Evolutionary conservation across 1,140 invertebrate genomes (phyloP).

Genomic region (Diachasmimorpha longicaudata): DNA sequence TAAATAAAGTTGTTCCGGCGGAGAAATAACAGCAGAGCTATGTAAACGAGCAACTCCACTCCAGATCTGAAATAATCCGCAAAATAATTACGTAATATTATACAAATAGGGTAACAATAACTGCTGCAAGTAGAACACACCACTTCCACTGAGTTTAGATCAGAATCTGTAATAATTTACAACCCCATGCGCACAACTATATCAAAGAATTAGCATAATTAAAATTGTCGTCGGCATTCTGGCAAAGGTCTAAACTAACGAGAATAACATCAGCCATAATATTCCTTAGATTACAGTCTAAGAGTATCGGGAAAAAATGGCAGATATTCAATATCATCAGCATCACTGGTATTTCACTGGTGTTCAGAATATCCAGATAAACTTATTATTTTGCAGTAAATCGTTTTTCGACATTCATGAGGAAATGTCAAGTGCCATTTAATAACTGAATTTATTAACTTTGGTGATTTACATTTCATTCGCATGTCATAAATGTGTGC

Average conservation of each 20-base stretch:
- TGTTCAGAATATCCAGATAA: not conserved
- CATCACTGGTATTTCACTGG: not conserved
- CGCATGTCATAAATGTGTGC: too few species aligned
- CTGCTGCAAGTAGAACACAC: not conserved
- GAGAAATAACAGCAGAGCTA: not conserved
- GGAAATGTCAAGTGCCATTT: too few species aligned
- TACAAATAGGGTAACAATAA: not conserved
- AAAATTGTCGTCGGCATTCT: constrained; percentile 3
- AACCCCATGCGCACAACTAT: not conserved
- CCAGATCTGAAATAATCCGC: not conserved
- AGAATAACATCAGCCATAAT: constrained; percentile 40
- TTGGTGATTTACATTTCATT: too few species aligned
- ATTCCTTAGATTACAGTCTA: constrained; percentile 43
- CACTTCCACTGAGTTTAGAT: not conserved
- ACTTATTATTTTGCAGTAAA: too few species aligned
- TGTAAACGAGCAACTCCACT: not conserved
- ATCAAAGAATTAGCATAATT: not conserved
- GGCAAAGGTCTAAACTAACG: constrained; percentile 6
- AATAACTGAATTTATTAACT: too few species aligned
- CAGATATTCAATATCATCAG: constrained; percentile 37
- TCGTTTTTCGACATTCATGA: too few species aligned
- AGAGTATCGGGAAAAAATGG: constrained; percentile 51
- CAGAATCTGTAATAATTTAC: not conserved
- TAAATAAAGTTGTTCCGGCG: not conserved
- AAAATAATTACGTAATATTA: constrained; percentile 1